Percentiles rank a stretch among this genome's conserved stretches.
phyloP scores from a whole-genome alignment of 2,797 vertebrate genomes.

The Miichthys miiuy region DNA sequence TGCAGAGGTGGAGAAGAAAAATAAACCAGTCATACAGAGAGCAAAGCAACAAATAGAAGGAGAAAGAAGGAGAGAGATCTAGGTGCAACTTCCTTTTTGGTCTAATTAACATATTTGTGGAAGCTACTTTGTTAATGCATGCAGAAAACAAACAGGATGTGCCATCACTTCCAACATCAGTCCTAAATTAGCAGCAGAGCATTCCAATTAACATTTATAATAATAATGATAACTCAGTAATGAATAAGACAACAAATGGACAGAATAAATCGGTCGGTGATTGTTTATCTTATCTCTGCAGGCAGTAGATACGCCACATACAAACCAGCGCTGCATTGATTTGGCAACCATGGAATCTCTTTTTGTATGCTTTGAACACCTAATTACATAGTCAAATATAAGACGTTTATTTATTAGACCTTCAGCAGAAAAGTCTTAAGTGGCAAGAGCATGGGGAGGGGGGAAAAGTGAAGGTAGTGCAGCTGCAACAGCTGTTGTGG shows the following conservation, averaged over 20 bases:
- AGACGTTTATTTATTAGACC: not conserved
- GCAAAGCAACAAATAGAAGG: not conserved
- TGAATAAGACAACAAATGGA: conserved; percentile 10
- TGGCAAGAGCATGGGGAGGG: too few species aligned
- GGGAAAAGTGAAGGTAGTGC: not conserved
- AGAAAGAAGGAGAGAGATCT: not conserved
- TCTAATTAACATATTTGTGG: conserved; percentile 10
- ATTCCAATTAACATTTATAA: conserved; percentile 20
- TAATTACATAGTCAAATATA: not conserved
- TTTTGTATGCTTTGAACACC: not conserved
- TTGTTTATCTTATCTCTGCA: not conserved
- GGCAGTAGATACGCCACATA: not conserved
- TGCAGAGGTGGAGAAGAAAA: not conserved
- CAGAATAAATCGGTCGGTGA: not conserved
- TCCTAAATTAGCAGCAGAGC: conserved; percentile 12
- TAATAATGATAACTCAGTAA: not conserved
- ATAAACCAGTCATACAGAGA: not conserved
- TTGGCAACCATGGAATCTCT: conserved; percentile 11
- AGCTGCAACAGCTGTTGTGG: conserved; percentile 15
- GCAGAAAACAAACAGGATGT: conserved; percentile 10
- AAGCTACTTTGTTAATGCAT: not conserved
- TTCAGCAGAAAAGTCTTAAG: not conserved
- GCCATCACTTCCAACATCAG: not conserved
- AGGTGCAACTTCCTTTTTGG: not conserved
- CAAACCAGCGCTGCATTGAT: not conserved